phyloP scores from a whole-genome alignment of 2,888 invertebrate genomes.

The Coelopa pilipes region DNA sequence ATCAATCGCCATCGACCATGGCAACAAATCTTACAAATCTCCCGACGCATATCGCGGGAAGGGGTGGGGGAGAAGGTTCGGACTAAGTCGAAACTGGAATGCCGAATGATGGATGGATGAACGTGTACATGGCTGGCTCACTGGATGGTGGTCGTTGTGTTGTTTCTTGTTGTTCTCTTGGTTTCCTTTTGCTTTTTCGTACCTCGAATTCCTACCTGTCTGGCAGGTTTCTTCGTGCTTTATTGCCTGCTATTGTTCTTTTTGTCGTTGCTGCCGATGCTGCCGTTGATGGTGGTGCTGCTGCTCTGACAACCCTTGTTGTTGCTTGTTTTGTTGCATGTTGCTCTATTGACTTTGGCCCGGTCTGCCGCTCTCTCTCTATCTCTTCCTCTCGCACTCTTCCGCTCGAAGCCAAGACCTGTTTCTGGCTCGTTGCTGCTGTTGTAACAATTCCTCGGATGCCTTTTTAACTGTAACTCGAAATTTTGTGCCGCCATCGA shows the following conservation, averaged over 20 bases:
- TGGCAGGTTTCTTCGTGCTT: slow-evolving; percentile 25
- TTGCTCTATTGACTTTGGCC: slow-evolving; percentile 1
- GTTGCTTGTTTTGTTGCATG: slow-evolving; percentile 1
- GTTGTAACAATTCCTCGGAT: slow-evolving; percentile 21
- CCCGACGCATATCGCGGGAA: too few relatives aligned
- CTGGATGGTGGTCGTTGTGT: neutral
- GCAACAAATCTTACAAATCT: too few relatives aligned
- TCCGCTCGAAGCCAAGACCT: neutral
- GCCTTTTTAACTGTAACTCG: neutral
- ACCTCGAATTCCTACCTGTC: slow-evolving; percentile 32
- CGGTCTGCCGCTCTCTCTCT: neutral
- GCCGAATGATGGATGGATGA: too few relatives aligned
- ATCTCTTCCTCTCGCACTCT: too few relatives aligned
- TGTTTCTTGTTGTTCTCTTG: slow-evolving; percentile 1
- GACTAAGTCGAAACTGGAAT: too few relatives aligned
- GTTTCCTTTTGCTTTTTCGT: neutral
- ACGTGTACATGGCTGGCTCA: too few relatives aligned
- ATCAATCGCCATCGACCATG: too few relatives aligned
- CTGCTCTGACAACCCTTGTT: neutral
- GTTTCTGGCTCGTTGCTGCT: slow-evolving; percentile 2
- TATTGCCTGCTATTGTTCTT: neutral
- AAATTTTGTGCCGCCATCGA: neutral
- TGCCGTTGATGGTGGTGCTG: neutral
- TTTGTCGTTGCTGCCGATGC: neutral
- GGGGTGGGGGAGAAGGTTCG: too few relatives aligned